Base-by-base conservation (phyloP, 2,888 invertebrate species). In the Dinocampus coccinellae region DNA sequence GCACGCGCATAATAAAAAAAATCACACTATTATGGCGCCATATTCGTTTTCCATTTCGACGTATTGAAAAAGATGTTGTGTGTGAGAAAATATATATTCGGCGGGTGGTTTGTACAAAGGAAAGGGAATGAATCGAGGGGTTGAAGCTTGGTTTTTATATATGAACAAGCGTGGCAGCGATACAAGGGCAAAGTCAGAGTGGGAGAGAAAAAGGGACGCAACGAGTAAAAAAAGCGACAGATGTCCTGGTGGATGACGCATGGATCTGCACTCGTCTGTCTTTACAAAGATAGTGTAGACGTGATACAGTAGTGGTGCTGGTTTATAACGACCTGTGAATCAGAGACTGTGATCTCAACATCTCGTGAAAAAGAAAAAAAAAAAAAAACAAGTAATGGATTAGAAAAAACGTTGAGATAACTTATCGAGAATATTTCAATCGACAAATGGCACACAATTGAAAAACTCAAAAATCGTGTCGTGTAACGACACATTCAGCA, bases 231-330 rank as follows among this genome's bases (percentile, higher is more conserved):
- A 74, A 36, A 57, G 73, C 70, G 75, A 73, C 76, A 75, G 76
- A 76, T 75, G 76, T 75, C 74, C 73, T 68, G 47, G 70, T 63
- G 71, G 64, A 72, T 75, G 74, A 76, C 76, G 76, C 76, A 76
- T 73, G 71, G 68, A 36, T 42, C 29, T 47, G 66, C 61, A 52
- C 52, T 26, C 20, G 53, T 47, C 42, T 58, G 58, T 62, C 39
- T 33, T 34, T 61, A 7, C 67, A 13, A 62, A 69, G 47, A 63
- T 69, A 69, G 60, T 73, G 52, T 69, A 62, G 13, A n/a, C 13
- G 3, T 0, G 3, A 13, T 11, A 39, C 55, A 16, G 11, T 66
- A 73, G 69, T 72, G 65, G 52, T 52, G 57, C 11, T 67, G n/a
- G 57, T 61, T 33, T 61, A 65, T 68, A 20, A 24, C 67, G 66